phyloP scores from a whole-genome alignment of 2,888 invertebrate genomes.

The Eilema griseolum region DNA sequence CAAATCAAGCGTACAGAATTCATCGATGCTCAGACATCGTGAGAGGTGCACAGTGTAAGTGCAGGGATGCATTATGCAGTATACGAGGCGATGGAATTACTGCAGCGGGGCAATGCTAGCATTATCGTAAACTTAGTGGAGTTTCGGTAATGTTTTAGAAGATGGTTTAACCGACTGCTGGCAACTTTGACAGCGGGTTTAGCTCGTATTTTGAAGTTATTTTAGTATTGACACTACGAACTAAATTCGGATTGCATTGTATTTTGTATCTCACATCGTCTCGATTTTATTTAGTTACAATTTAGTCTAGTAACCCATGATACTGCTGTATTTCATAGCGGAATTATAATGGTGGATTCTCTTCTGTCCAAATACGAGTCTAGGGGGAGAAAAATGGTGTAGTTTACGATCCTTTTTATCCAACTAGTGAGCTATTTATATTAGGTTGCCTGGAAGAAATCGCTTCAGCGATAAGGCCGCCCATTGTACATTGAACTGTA shows the following conservation, averaged over 20 bases:
- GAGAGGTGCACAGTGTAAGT: conserved; percentile 72
- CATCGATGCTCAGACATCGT: conserved; percentile 55
- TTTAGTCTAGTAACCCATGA: not conserved
- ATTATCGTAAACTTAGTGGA: conserved; percentile 72
- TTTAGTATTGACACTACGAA: conserved; percentile 42
- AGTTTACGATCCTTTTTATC: not conserved
- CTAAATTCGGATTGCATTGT: conserved; percentile 29
- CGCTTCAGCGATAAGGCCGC: too few species aligned
- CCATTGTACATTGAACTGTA: too few species aligned
- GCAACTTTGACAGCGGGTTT: conserved; percentile 50
- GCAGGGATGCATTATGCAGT: conserved; percentile 79
- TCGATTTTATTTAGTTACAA: too few species aligned
- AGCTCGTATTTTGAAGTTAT: conserved; percentile 39
- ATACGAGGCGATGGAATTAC: conserved; percentile 70
- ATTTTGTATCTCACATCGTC: not conserved
- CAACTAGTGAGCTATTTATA: not conserved
- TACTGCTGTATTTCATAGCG: too few species aligned
- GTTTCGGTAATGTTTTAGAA: conserved; percentile 66
- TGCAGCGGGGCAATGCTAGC: conserved; percentile 51
- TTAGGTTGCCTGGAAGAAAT: too few species aligned
- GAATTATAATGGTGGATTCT: too few species aligned
- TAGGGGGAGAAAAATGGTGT: not conserved
- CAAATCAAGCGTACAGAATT: conserved; percentile 57
- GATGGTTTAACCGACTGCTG: conserved; percentile 61
- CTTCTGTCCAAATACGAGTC: not conserved